Evolutionary conservation across 2,113 vertebrate species (phyloP).

Genomic region (Pterocles burchelli): DNA sequence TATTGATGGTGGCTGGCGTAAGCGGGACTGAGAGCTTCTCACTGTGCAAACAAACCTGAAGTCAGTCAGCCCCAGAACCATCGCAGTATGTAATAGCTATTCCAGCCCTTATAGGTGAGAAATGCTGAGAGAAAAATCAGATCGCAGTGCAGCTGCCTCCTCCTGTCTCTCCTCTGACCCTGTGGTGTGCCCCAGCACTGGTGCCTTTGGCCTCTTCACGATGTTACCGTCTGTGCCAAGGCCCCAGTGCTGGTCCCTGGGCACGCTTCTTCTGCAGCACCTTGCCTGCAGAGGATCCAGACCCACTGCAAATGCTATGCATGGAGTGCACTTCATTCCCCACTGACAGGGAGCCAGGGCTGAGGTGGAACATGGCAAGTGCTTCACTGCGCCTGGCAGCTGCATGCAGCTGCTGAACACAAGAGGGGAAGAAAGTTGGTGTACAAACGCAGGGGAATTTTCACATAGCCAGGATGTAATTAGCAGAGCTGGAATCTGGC

Average conservation of each 20-base stretch:
- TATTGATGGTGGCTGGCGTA: background rate
- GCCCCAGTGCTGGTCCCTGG: background rate
- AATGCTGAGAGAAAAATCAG: background rate
- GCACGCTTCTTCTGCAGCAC: background rate
- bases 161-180: background rate
- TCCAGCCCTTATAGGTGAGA: background rate
- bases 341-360: slow-evolving; percentile 43
- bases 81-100: background rate
- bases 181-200: rapidly evolving
- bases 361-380: slow-evolving; percentile 47
- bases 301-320: background rate
- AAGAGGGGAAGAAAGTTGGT: background rate
- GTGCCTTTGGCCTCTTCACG: background rate
- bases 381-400: background rate
- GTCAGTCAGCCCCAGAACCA: background rate
- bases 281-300: background rate
- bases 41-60: background rate
- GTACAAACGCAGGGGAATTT: slow-evolving; percentile 22
- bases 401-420: slow-evolving; percentile 26
- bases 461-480: slow-evolving; percentile 63
- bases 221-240: background rate
- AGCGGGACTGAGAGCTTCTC: background rate
- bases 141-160: background rate
- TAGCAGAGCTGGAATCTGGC: slow-evolving; percentile 40
- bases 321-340: slow-evolving; percentile 43